Percentiles rank a stretch among this genome's conserved stretches.
These are phyloP conservation scores for Piliocolobus tephrosceles DNA, from an alignment of 2,113 vertebrate genomes.

Conservation along the genomic window DNA sequence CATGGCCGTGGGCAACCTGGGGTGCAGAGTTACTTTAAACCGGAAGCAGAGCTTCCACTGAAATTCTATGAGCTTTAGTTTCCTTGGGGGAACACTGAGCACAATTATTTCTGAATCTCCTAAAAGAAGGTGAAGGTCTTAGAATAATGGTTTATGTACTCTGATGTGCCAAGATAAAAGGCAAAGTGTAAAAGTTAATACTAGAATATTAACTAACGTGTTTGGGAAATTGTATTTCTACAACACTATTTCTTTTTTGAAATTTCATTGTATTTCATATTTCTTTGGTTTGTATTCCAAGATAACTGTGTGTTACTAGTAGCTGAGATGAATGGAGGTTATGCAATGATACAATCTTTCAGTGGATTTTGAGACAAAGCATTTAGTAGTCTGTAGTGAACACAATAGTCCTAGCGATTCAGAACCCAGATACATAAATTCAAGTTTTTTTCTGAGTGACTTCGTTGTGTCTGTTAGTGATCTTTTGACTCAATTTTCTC, in stretches of 20 bases:
- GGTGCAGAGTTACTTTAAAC: neutral
- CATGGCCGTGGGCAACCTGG: neutral
- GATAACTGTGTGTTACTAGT: neutral
- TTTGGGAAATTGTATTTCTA: neutral
- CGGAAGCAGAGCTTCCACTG: neutral
- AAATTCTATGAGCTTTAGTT: neutral
- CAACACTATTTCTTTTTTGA: neutral
- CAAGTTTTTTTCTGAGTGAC: neutral
- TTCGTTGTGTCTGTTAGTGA: neutral
- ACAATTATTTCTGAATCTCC: neutral
- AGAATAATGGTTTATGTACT: neutral
- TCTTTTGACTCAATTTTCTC: neutral
- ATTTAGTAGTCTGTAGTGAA: neutral
- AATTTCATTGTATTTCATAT: neutral
- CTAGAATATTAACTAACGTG: neutral
- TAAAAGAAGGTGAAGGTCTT: neutral
- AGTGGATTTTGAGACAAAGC: neutral
- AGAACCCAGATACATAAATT: neutral
- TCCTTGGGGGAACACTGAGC: neutral
- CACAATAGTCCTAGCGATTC: neutral
- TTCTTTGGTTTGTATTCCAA: slow-evolving; percentile 12
- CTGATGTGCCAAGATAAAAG: neutral
- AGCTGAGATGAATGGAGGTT: neutral
- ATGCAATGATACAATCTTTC: neutral
- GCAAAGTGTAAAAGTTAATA: neutral